A percentile compares a stretch with the other conserved stretches of the same genome.
Evolutionary conservation across 37 sponge, comb jelly and placozoan genomes (phyloP).

Genomic region (Halichondria panicea): DNA sequence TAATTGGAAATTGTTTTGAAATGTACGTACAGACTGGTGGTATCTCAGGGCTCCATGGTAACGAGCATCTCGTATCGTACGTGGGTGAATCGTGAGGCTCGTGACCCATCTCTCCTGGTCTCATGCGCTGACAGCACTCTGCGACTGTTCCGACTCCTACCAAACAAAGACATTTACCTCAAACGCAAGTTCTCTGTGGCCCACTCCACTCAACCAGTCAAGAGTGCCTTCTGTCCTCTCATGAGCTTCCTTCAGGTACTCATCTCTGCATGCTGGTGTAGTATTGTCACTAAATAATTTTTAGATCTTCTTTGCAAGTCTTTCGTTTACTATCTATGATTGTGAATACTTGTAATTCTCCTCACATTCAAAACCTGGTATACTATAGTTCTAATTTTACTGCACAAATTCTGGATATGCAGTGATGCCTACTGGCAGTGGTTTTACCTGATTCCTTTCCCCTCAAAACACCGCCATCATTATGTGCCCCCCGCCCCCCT

Average conservation of each 20-base stretch:
- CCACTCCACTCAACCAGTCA: slow-evolving; percentile 49
- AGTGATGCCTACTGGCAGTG: too few relatives aligned
- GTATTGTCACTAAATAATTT: too few relatives aligned
- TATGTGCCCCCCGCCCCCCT: neutral
- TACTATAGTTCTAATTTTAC: too few relatives aligned
- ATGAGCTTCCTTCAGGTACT: slow-evolving; percentile 90
- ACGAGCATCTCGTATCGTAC: slow-evolving; percentile 78
- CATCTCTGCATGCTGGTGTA: neutral
- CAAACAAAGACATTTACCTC: slow-evolving; percentile 59
- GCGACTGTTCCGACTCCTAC: slow-evolving; percentile 64
- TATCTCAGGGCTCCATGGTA: slow-evolving; percentile 63
- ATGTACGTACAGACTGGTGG: slow-evolving; percentile 44
- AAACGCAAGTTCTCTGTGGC: slow-evolving; percentile 75
- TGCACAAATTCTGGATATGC: too few relatives aligned
- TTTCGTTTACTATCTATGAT: too few relatives aligned
- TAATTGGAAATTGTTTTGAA: too few relatives aligned
- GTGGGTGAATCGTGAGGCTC: slow-evolving; percentile 88
- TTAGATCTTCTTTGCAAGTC: too few relatives aligned
- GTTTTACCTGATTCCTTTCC: too few relatives aligned
- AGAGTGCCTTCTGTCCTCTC: slow-evolving; percentile 90
- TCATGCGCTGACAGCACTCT: slow-evolving; percentile 61
- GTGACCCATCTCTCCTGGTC: slow-evolving; percentile 85
- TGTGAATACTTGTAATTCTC: too few relatives aligned
- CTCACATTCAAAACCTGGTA: too few relatives aligned
- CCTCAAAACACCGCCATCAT: too few relatives aligned